These are phyloP conservation scores for Menidia beryllina DNA, from an alignment of 2,113 vertebrate genomes.

Conservation along the genomic window DNA sequence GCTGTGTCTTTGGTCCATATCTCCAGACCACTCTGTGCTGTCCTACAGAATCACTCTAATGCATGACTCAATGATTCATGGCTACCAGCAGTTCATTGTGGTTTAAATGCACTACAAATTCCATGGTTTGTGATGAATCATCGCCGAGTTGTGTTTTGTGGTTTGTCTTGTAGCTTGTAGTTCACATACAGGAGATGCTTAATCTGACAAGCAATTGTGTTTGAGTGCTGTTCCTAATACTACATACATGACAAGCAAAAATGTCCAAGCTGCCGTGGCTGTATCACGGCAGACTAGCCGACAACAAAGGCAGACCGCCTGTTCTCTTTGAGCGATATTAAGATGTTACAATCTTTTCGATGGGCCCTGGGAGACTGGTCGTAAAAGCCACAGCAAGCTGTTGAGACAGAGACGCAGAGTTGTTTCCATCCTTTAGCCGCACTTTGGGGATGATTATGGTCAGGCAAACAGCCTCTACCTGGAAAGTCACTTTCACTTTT, in stretches of 20 bases:
- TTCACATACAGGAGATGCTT: not conserved
- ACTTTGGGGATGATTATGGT: slow-evolving; percentile 75
- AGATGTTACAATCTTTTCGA: slow-evolving; percentile 63
- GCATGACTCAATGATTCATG: slow-evolving; percentile 18
- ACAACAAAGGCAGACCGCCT: slow-evolving; percentile 74
- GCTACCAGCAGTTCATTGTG: not conserved
- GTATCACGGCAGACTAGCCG: slow-evolving; percentile 48
- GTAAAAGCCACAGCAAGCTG: slow-evolving; percentile 80
- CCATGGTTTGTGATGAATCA: slow-evolving; percentile 1
- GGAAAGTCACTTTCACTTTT: slow-evolving; percentile 78
- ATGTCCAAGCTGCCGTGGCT: slow-evolving; percentile 27
- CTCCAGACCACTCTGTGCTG: slow-evolving; percentile 57
- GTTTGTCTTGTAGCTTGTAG: not conserved
- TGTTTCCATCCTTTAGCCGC: slow-evolving; percentile 76
- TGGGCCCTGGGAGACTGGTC: slow-evolving; percentile 69
- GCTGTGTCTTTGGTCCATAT: slow-evolving; percentile 48
- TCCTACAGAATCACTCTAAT: slow-evolving; percentile 27
- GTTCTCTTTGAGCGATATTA: slow-evolving; percentile 78
- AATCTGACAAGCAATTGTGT: slow-evolving; percentile 8
- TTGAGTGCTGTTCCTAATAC: slow-evolving; percentile 8
- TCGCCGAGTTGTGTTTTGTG: not conserved
- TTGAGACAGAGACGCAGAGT: slow-evolving; percentile 67
- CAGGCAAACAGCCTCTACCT: slow-evolving; percentile 74
- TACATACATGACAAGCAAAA: slow-evolving; percentile 44
- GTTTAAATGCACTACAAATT: slow-evolving; percentile 7